phyloP scores from a whole-genome alignment of 2,888 invertebrate species.

The Patella caerulea region DNA sequence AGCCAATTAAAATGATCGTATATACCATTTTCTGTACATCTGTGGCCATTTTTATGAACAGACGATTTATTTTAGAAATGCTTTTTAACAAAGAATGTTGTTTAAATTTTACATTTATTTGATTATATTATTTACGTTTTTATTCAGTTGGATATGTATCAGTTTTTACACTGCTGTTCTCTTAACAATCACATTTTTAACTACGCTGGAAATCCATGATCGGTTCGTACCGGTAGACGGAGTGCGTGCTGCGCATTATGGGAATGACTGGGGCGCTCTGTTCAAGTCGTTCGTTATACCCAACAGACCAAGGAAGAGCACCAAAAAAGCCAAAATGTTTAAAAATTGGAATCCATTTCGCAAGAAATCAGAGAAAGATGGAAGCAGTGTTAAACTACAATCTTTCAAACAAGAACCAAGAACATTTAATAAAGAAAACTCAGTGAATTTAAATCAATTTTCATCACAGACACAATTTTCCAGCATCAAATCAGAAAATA shows the following conservation, averaged over 20 bases:
- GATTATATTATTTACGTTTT: conserved; percentile 10
- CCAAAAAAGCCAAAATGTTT: conserved; percentile 17
- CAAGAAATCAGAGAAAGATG: neutral
- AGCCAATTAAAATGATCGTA: no score
- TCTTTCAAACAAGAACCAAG: conserved; percentile 1
- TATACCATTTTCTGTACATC: no score
- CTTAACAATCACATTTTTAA: neutral
- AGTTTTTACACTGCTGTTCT: conserved; percentile 13
- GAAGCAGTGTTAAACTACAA: neutral
- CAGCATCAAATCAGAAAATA: neutral
- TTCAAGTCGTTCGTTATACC: neutral
- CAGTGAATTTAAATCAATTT: no score
- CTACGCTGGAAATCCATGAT: neutral
- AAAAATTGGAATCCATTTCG: conserved; percentile 24
- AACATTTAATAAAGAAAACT: neutral
- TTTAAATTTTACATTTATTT: conserved; percentile 11
- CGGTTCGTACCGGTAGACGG: conserved; percentile 5
- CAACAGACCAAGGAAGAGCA: neutral
- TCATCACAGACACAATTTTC: no score
- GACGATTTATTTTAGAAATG: conserved; percentile 15
- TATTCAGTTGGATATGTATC: conserved; percentile 9
- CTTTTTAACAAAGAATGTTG: conserved; percentile 17
- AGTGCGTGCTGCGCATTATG: neutral
- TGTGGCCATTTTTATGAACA: neutral
- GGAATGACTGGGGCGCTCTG: conserved; percentile 1